Base-by-base conservation (phyloP, 2,888 invertebrate genomes). In the Andrena camellia region DNA sequence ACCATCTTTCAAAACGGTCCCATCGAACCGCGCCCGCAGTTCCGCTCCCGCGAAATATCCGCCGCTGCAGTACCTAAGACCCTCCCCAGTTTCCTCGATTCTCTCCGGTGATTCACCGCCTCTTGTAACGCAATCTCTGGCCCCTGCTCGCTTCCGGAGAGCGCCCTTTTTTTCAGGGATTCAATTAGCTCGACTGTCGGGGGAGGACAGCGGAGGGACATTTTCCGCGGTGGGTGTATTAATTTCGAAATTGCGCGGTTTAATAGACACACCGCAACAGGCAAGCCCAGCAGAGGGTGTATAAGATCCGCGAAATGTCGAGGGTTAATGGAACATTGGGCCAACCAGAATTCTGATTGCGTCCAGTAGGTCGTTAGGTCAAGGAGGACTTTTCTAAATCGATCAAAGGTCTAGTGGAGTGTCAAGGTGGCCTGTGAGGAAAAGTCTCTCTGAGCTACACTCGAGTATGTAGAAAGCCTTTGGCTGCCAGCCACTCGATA, bases 1-100 rank as follows among this genome's bases (percentile, higher is more conserved):
- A 62, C 68, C n/a, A 79, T 57, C 63, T 60, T 54, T 69, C 62
- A 60, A 59, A 69, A 60, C 26, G 69, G 50, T 69, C 42, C 17
- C 63, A 57, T 74, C 57, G 70, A 70, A 60, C 48, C 8, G 69
- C 59, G 10, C 29, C 26, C 23, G 20, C 26, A 33, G 8, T 29
- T 29, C 63, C 63, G 35, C 23, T 17, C 13, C 54, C 33, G 31
- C 54, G 29, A 67, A 48, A 63, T 23, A 62, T 52, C 50, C 26
- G 8, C 59, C 17, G 33, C 59, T 31, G 48, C 48, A 59, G 70
- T n/a, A 70, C 31, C 48, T 31, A 60, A 70, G 42, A 70, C 48
- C 70, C 17, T n/a, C 8, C 17, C n/a, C 60, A 6, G 59, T n/a
- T 59, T 10, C 13, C 59, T 48, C 48, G n/a, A 10, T 70, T 42